Evolutionary conservation across 2,888 invertebrate species (phyloP).

Genomic region (Emmelina monodactyla): DNA sequence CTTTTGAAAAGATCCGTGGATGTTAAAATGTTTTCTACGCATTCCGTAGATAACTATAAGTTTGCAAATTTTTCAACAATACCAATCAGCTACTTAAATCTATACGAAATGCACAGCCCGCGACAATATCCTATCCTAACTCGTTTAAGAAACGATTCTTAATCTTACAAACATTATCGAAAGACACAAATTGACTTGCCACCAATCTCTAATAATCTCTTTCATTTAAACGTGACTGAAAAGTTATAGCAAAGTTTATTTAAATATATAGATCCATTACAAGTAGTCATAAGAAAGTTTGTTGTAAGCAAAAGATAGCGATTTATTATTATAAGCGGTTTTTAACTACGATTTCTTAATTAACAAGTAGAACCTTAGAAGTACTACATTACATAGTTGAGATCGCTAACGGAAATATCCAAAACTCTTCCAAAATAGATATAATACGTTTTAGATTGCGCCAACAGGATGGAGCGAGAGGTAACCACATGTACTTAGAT

Average conservation of each 20-base stretch:
- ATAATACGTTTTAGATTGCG: constrained; percentile 34
- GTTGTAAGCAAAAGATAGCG: constrained; percentile 35
- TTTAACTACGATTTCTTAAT: constrained; percentile 24
- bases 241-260: constrained; percentile 20
- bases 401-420: constrained; percentile 51
- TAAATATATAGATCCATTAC: constrained; percentile 24
- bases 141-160: constrained; percentile 34
- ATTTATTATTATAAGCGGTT: constrained; percentile 27
- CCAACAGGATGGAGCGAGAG: constrained; percentile 30
- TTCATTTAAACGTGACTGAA: constrained; percentile 1
- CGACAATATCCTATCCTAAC: constrained; percentile 43
- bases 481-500: constrained; percentile 19
- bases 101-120: constrained; percentile 56
- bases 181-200: constrained; percentile 43
- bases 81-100: constrained; percentile 37
- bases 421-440: constrained; percentile 54
- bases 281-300: constrained; percentile 37
- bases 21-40: no score
- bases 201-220: constrained; percentile 24
- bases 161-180: constrained; percentile 29
- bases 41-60: no score
- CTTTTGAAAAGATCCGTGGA: no score
- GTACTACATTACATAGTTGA: constrained; percentile 25
- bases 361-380: constrained; percentile 28
- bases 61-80: no score